phyloP scores from a whole-genome alignment of 2,113 vertebrate genomes.

The Mormyrus iriodes region DNA sequence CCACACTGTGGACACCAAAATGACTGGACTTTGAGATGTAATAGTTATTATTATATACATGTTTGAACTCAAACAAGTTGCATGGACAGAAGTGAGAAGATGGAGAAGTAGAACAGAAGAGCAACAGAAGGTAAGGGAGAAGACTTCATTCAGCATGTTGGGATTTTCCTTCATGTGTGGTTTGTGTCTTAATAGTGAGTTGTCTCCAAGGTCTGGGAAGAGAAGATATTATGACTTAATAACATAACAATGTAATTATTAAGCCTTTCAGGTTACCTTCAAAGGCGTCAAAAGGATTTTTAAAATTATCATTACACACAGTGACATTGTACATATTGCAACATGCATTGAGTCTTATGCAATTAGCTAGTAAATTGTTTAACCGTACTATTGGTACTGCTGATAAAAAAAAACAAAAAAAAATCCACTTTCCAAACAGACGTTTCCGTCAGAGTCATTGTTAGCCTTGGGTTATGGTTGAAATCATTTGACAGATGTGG shows the following conservation, averaged over 20 bases:
- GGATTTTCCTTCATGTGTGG: neutral
- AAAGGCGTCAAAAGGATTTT: neutral
- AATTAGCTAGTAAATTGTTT: neutral
- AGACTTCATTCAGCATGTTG: neutral
- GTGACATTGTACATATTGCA: neutral
- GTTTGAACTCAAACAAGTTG: neutral
- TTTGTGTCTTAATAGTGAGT: neutral
- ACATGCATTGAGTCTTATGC: neutral
- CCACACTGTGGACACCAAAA: neutral
- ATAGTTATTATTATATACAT: neutral
- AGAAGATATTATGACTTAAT: neutral
- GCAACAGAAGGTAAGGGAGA: neutral
- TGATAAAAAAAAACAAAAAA: slow-evolving; percentile 5
- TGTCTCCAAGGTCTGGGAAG: neutral
- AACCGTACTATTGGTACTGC: neutral
- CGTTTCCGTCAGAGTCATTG: slow-evolving; percentile 44
- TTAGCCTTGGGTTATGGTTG: slow-evolving; percentile 46
- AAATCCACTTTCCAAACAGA: slow-evolving; percentile 28
- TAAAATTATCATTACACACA: neutral
- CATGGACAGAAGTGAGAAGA: neutral
- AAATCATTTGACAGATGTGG: slow-evolving; percentile 47
- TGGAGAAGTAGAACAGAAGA: neutral
- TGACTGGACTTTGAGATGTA: neutral
- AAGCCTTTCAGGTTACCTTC: neutral
- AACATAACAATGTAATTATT: neutral